A percentile compares a stretch with the other conserved stretches of the same genome.
Conservation (phyloP, 1,140 invertebrate species). For the Harpegnathos saltator region DNA sequence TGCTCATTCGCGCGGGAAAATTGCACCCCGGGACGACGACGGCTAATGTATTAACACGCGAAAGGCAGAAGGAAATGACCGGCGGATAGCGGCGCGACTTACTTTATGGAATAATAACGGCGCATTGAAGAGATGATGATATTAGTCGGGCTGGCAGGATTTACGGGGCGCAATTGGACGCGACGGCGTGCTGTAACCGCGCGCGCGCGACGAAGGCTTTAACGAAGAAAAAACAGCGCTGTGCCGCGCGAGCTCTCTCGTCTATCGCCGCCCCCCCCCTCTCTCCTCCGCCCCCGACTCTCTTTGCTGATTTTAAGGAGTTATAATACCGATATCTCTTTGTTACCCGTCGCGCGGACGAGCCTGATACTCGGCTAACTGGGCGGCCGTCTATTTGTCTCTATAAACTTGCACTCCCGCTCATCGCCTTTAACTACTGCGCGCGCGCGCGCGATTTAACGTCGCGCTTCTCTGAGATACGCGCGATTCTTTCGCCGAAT, state of each 20-base stretch:
- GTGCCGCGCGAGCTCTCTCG: background rate
- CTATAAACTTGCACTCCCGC: conserved; percentile 24
- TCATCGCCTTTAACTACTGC: background rate
- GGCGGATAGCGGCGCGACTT: conserved; percentile 31
- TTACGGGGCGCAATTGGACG: conserved; percentile 54
- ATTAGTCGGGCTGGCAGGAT: conserved; percentile 50
- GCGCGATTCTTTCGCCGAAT: background rate
- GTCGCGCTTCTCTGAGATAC: background rate
- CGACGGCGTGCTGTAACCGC: conserved; percentile 26
- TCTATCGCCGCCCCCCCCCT: background rate
- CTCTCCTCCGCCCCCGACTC: too few relatives aligned
- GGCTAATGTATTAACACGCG: conserved; percentile 62
- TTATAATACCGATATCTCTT: conserved; percentile 22
- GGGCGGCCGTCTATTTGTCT: background rate
- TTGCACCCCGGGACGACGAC: conserved; percentile 38
- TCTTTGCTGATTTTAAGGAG: background rate
- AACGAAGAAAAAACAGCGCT: conserved; percentile 48
- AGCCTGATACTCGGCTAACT: conserved; percentile 4
- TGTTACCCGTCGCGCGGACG: background rate
- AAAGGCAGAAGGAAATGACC: conserved; percentile 56
- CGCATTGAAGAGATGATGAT: conserved; percentile 60
- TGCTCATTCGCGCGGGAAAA: conserved; percentile 60
- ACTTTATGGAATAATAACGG: conserved; percentile 49
- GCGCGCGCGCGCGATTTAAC: conserved; percentile 12
- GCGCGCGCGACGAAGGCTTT: conserved; percentile 39